Conservation (phyloP, 2,888 invertebrate genomes). For the Stratiomys singularior region DNA sequence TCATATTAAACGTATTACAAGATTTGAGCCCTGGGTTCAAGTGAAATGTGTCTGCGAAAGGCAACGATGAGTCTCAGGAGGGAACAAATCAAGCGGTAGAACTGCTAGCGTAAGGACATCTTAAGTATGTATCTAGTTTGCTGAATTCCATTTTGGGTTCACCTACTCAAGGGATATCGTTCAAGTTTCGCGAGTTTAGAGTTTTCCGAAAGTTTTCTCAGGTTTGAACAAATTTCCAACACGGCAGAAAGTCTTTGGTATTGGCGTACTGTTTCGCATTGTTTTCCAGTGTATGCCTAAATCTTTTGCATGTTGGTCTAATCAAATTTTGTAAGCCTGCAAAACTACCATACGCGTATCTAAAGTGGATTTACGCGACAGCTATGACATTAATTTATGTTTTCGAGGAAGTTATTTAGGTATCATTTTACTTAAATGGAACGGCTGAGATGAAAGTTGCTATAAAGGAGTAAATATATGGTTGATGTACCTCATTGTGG, state of each 20-base stretch:
- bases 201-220: neutral
- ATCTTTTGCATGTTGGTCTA: neutral
- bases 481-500: neutral
- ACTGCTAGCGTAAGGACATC: neutral
- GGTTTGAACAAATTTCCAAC: neutral
- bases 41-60: neutral
- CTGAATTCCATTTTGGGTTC: too few species aligned
- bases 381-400: constrained; percentile 15
- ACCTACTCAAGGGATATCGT: too few species aligned
- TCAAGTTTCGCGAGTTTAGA: too few species aligned
- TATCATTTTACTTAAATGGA: neutral
- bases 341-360: neutral
- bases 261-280: neutral
- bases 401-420: neutral
- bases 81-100: constrained; percentile 3
- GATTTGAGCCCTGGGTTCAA: neutral
- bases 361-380: neutral
- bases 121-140: neutral
- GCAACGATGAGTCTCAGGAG: neutral
- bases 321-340: constrained; percentile 4
- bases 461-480: neutral
- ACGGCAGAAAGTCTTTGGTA: too few species aligned
- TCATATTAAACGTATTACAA: neutral
- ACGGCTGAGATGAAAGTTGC: neutral
- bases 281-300: neutral